Percentiles rank a stretch among this genome's conserved stretches.
Conservation (phyloP, 2,113 vertebrate genomes). For the Neopipo cinnamomea region DNA sequence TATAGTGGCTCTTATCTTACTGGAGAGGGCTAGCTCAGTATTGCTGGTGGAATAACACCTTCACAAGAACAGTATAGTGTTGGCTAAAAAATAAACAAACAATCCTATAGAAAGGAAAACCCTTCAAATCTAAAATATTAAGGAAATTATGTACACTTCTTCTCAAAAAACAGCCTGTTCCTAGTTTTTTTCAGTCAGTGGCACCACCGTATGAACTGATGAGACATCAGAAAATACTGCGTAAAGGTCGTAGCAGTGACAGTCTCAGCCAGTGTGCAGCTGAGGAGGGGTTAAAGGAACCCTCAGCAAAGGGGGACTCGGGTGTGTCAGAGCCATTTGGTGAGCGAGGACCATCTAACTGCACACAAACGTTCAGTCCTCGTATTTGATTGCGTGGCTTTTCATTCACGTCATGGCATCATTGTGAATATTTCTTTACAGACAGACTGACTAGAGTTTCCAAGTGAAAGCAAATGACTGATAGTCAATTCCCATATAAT, state of each 20-base stretch:
- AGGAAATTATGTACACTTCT: neutral
- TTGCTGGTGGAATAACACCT: neutral
- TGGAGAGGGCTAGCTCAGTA: neutral
- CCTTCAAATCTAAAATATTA: neutral
- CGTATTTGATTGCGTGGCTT: neutral
- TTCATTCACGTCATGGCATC: neutral
- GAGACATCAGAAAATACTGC: neutral
- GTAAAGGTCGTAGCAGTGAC: rapidly evolving
- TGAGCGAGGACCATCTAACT: rapidly evolving
- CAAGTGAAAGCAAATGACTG: neutral
- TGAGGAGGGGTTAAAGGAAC: neutral
- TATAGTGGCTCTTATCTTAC: neutral
- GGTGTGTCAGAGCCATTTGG: neutral
- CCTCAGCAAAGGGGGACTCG: neutral
- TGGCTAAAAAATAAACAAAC: neutral
- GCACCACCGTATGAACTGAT: neutral
- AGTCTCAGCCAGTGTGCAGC: neutral
- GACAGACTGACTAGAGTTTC: neutral
- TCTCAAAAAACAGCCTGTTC: neutral
- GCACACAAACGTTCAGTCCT: neutral
- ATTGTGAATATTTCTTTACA: neutral
- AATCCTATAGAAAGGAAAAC: neutral
- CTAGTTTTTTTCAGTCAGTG: neutral
- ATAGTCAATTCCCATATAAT: neutral
- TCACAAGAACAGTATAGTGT: neutral